Percentiles rank a stretch among this genome's conserved stretches.
Evolutionary conservation across 2,113 vertebrate species (phyloP).

Genomic region (Bungarus multicinctus): DNA sequence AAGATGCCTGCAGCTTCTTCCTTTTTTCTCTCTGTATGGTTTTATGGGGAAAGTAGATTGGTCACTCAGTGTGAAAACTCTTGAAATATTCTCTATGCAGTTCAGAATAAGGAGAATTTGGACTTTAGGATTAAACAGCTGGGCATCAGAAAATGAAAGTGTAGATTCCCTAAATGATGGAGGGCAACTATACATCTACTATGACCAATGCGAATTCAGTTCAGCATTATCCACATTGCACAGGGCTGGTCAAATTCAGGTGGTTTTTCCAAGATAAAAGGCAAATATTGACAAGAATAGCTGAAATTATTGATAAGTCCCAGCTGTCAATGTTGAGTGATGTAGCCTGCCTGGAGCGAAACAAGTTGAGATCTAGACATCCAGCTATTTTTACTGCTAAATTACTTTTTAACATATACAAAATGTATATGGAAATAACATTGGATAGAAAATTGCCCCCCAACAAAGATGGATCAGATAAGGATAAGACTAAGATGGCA

Average conservation of each 20-base stretch:
- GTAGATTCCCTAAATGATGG: background rate
- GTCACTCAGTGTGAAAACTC: background rate
- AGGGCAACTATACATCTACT: background rate
- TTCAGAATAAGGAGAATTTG: background rate
- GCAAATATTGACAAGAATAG: background rate
- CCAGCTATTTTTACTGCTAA: background rate
- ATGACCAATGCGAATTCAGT: background rate
- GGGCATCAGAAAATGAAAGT: background rate
- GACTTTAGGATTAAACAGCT: background rate
- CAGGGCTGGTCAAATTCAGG: background rate
- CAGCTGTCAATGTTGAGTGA: background rate
- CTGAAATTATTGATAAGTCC: background rate
- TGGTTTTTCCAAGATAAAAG: background rate
- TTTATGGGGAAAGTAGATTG: background rate
- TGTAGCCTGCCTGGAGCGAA: background rate
- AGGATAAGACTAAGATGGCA: background rate
- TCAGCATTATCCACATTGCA: background rate
- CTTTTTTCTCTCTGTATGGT: background rate
- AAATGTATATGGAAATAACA: background rate
- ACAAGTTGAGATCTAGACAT: background rate
- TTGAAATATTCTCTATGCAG: background rate
- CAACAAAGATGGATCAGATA: background rate
- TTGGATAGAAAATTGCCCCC: background rate
- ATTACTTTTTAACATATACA: background rate
- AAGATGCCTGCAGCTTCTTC: background rate